phyloP scores from a whole-genome alignment of 2,888 invertebrate genomes.

The Clusia tigrina region DNA sequence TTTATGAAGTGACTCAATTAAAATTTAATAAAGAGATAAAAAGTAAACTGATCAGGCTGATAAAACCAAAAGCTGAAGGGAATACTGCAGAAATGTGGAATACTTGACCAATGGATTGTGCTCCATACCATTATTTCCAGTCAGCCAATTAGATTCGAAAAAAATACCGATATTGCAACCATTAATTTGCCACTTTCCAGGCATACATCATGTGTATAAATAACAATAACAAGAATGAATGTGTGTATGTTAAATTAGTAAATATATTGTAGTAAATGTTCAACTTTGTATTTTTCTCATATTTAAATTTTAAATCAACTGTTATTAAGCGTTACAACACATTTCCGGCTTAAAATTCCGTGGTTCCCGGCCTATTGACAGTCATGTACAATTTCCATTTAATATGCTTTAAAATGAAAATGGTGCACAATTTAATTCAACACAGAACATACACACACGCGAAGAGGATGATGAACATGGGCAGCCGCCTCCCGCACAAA shows the following conservation, averaged over 20 bases:
- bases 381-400: constrained; percentile 2
- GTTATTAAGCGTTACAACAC: neutral
- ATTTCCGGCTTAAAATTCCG: neutral
- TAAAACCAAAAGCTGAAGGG: too few relatives aligned
- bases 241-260: neutral
- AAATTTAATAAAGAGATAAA: too few relatives aligned
- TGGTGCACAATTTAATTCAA: neutral
- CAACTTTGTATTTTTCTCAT: too few relatives aligned
- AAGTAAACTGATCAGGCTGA: too few relatives aligned
- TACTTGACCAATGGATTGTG: too few relatives aligned
- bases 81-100: too few relatives aligned
- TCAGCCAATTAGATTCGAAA: too few relatives aligned
- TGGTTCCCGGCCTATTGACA: neutral
- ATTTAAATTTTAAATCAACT: constrained; percentile 3
- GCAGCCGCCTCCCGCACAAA: neutral
- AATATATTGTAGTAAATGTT: too few relatives aligned
- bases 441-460: neutral
- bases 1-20: too few relatives aligned
- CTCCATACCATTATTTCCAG: too few relatives aligned
- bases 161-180: too few relatives aligned
- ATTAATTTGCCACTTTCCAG: too few relatives aligned
- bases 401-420: neutral
- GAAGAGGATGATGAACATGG: neutral
- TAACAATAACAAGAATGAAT: neutral
- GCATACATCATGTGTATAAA: neutral